Base-by-base conservation (phyloP, 2,888 invertebrate species). In the Dicyrtoma fusca region DNA sequence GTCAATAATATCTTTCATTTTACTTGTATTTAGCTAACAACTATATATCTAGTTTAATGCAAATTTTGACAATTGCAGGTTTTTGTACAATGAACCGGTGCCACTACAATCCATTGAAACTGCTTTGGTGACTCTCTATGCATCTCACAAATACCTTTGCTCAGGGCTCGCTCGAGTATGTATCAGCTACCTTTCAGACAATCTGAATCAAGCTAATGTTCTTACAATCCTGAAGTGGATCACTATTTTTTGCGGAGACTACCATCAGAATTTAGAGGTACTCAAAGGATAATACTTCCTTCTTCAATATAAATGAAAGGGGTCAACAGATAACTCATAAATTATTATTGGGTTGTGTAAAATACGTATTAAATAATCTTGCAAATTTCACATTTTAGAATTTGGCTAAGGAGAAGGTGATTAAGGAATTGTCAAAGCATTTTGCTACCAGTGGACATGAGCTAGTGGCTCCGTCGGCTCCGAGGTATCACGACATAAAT, bases 61-160 rank as follows among this genome's bases (percentile, higher is more conserved):
- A n/a, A n/a, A n/a, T n/a, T n/a, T n/a, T n/a, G n/a, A n/a, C n/a
- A n/a, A n/a, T n/a, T n/a, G 34, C 82, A 87, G 90, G 76, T 89
- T 87, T 82, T 85, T 90, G 77, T 89, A 90, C 82, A 87, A 87
- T 64, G 88, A 89, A 76, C 86, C 88, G 2, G 87, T 88, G 13
- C 84, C 86, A 64, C 85, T 91, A 61, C 87, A 88, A 77, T 87
- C 89, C 0, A 88, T 89, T 11, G 85, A 85, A 14, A 89, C 89
- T 0, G 90, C 91, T 6, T 85, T 92, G 25, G 87, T 88, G 49
- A 88, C 92, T 0, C 86, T 92, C 26, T 89, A 90, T 76, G 90
- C 90, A 1, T 91, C 91, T 23, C 89, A 91, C 82, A 89, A 90
- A 81, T 90, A 91, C 82, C 85, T 91, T 59, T 90, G 92, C 80